Percentiles rank a stretch among this genome's conserved stretches.
phyloP scores from a whole-genome alignment of 2,113 vertebrate genomes.

The Ia io region DNA sequence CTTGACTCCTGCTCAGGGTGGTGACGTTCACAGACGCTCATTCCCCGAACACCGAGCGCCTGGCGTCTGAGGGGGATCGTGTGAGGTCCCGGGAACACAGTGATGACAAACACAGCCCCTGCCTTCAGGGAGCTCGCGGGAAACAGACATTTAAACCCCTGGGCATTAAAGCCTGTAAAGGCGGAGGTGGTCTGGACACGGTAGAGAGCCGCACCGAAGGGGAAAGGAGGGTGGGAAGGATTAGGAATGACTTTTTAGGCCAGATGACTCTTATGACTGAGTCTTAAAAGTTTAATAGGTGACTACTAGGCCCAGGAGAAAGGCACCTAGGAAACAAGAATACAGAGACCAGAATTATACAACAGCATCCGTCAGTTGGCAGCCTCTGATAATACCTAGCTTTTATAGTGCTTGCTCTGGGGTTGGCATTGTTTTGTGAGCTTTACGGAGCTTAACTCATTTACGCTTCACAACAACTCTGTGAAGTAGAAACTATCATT shows the following conservation, averaged over 20 bases:
- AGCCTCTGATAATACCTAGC: constrained; percentile 6
- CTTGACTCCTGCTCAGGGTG: neutral
- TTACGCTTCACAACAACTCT: neutral
- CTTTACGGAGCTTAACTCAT: neutral
- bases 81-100: neutral
- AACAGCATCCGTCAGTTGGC: neutral
- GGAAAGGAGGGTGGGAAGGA: neutral
- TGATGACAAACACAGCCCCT: neutral
- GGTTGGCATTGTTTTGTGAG: neutral
- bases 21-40: neutral
- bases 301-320: constrained; percentile 1
- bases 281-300: neutral
- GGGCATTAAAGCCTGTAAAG: neutral
- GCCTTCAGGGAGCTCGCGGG: neutral
- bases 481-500: constrained; percentile 17
- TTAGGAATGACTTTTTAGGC: neutral
- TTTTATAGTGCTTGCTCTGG: neutral
- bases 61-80: neutral
- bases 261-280: neutral
- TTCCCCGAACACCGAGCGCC: neutral
- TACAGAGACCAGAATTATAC: neutral
- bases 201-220: neutral
- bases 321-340: neutral
- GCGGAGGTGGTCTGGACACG: neutral
- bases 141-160: neutral